Evolutionary conservation across 1,140 invertebrate species (phyloP).

Genomic region (Aphidius ervi): DNA sequence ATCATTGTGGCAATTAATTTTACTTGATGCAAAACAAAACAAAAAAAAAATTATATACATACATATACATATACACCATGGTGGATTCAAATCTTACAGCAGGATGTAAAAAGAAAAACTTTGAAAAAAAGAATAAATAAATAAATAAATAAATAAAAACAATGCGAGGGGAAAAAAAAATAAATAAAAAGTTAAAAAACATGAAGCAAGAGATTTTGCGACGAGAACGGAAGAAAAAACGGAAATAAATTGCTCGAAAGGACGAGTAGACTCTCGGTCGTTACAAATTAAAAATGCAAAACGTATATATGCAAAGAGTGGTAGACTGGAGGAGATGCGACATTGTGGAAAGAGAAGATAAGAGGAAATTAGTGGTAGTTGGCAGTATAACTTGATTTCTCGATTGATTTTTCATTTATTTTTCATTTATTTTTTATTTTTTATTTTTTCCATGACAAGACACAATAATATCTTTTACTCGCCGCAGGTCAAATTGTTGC

Average conservation of each 20-base stretch:
- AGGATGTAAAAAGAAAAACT: neutral
- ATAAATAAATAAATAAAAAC: neutral
- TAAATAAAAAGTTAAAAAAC: neutral
- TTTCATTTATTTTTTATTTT: neutral
- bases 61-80: neutral
- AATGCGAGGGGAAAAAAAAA: neutral
- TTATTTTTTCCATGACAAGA: neutral
- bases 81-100: neutral
- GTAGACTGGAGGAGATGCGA: neutral
- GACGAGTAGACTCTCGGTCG: neutral
- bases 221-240: conserved; percentile 14
- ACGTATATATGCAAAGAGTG: neutral
- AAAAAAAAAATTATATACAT: neutral
- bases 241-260: conserved; percentile 12
- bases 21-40: too few species aligned
- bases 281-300: conserved; percentile 16
- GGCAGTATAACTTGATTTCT: neutral
- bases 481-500: too few species aligned
- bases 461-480: too few species aligned
- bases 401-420: conserved; percentile 3
- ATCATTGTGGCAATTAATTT: too few species aligned
- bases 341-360: too few species aligned
- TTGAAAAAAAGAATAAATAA: neutral
- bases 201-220: neutral
- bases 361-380: conserved; percentile 3